These are phyloP conservation scores for Triplophysa dalaica DNA, from an alignment of 2,113 vertebrate species.

Conservation along the genomic window DNA sequence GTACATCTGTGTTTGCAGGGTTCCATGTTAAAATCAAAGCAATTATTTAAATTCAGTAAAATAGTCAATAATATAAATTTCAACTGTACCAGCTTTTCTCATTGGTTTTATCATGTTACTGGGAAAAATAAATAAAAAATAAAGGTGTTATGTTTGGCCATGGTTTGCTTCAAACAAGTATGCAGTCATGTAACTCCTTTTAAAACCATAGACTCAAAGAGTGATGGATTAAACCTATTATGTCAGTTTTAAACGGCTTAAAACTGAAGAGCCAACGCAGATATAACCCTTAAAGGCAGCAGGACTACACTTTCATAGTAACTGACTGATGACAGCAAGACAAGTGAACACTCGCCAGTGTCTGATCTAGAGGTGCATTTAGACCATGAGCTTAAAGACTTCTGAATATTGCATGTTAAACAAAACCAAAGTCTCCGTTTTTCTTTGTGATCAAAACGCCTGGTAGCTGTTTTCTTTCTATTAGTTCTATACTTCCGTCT, in stretches of 20 bases:
- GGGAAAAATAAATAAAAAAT: not conserved
- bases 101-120: too few relatives aligned
- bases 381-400: not conserved
- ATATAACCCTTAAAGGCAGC: conserved; percentile 16
- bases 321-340: not conserved
- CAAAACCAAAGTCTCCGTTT: not conserved
- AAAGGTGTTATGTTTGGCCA: not conserved
- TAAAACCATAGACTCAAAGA: conserved; percentile 15
- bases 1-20: too few relatives aligned
- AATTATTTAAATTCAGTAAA: too few relatives aligned
- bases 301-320: not conserved
- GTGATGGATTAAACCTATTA: conserved; percentile 44
- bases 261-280: conserved; percentile 26
- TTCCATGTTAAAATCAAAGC: too few relatives aligned
- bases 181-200: conserved; percentile 23
- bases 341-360: not conserved
- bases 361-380: conserved; percentile 4
- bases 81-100: too few relatives aligned
- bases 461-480: too few relatives aligned
- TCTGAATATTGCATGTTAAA: not conserved
- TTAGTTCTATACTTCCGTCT: too few relatives aligned
- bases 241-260: conserved; percentile 39
- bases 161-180: not conserved
- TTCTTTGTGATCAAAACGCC: not conserved
- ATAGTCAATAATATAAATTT: too few relatives aligned